Evolutionary conservation across 2,113 vertebrate genomes (phyloP), one percentile per base, ranked within the genome.

Genomic region (Benitochromis conjunctus): DNA sequence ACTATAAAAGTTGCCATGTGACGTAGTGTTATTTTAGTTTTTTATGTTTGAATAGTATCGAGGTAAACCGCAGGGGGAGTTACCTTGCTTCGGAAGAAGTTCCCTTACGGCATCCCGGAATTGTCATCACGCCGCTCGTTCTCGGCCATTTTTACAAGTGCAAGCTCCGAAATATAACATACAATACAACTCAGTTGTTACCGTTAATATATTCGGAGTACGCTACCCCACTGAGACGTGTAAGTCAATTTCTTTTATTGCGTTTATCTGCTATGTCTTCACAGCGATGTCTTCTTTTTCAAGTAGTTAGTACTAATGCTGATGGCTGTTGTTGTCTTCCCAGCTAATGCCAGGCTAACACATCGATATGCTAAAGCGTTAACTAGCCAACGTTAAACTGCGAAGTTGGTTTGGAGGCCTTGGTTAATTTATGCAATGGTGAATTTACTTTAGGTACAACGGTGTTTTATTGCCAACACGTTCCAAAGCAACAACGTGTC

Each of bases 91-190:
- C 2, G 7, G 12, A 41, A 31, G 29, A 93, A 85, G 84, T 92
- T 80, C 24, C 81, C 29, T 86, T 29, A 74, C 57, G 38, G 26
- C 51, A 69, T 86, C 71, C 92, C 94, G 95, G 95, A 96, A 96
- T 87, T 86, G 93, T 91, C 92, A 85, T 96, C 89, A 88, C 80
- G 87, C 91, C 82, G 84, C 81, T 80, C 41, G 81, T n/a, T 76
- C 62, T 93, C 95, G 87, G 94, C 94, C 96, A 95, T 96, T 95
- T 91, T 94, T 79, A 36, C 82, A 85, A 92, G 90, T 90, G 82
- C 86, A 92, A 90, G 85, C 85, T 85, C 66, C 4, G 71, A 88
- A 82, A 85, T 86, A 88, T 62, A 83, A 91, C 89, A 92, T 82
- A 92, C 82, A 92, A 74, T 86, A 88, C 58, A 81, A 10, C 18